These are phyloP conservation scores for Camponotus fellah DNA, from an alignment of 2,888 invertebrate genomes.

Conservation along the genomic window DNA sequence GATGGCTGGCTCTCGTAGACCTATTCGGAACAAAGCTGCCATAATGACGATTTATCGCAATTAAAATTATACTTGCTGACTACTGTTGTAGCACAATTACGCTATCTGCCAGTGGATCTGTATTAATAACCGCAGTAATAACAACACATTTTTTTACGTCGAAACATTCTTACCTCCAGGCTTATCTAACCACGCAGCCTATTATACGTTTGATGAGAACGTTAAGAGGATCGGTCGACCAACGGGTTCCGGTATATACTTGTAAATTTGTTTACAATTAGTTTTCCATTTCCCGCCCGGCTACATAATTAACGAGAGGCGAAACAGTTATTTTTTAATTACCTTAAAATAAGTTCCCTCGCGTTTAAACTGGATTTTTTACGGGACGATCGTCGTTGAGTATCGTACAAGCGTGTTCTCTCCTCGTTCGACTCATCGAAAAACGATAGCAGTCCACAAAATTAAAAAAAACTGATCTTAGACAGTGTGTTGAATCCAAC, in stretches of 20 bases:
- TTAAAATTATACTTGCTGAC: slow-evolving; percentile 54
- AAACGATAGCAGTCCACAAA: neutral
- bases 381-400: neutral
- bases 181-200: slow-evolving; percentile 38
- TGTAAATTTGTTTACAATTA: slow-evolving; percentile 43
- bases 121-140: slow-evolving; percentile 48
- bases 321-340: slow-evolving; percentile 44
- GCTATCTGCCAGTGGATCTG: slow-evolving; percentile 52
- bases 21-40: slow-evolving; percentile 19
- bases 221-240: slow-evolving; percentile 17
- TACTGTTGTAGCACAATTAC: slow-evolving; percentile 56
- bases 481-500: neutral
- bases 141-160: slow-evolving; percentile 36
- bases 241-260: slow-evolving; percentile 27
- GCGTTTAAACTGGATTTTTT: neutral
- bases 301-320: slow-evolving; percentile 3
- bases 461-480: neutral
- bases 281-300: slow-evolving; percentile 24
- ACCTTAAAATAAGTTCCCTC: neutral
- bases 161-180: slow-evolving; percentile 9
- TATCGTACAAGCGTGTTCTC: neutral
- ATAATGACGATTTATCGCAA: slow-evolving; percentile 51
- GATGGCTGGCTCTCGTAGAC: neutral
- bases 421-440: neutral
- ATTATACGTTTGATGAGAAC: slow-evolving; percentile 45